These are phyloP conservation scores for Lepidocolaptes lacrymiger DNA, from an alignment of 2,797 vertebrate genomes.

Conservation along the genomic window DNA sequence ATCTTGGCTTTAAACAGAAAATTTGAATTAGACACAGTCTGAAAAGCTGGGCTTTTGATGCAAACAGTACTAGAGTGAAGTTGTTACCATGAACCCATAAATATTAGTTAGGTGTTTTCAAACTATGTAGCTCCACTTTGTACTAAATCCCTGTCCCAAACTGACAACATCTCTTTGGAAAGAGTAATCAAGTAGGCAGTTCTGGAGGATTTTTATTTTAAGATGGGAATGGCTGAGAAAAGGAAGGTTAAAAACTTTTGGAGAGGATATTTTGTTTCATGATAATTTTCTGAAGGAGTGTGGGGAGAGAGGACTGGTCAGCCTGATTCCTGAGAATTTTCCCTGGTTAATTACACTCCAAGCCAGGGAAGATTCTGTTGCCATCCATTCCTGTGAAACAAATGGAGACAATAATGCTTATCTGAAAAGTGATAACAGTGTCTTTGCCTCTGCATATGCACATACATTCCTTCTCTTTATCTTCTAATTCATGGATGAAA, in stretches of 20 bases:
- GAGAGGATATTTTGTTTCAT: not conserved
- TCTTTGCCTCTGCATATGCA: not conserved
- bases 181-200: not conserved
- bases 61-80: not conserved
- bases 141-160: not conserved
- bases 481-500: not conserved
- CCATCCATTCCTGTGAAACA: not conserved
- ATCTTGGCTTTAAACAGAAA: not conserved
- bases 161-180: not conserved
- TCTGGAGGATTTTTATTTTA: not conserved
- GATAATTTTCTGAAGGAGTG: rapidly evolving
- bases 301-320: not conserved
- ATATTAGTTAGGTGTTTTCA: not conserved
- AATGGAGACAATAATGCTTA: not conserved
- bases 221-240: not conserved
- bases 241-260: not conserved
- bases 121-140: not conserved
- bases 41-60: not conserved
- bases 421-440: not conserved
- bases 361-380: not conserved
- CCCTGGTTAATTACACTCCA: not conserved
- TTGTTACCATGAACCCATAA: not conserved
- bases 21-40: not conserved
- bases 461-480: not conserved
- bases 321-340: not conserved